Evolutionary conservation across 2,888 invertebrate species (phyloP).

Genomic region (Noctuana brunneofusca): DNA sequence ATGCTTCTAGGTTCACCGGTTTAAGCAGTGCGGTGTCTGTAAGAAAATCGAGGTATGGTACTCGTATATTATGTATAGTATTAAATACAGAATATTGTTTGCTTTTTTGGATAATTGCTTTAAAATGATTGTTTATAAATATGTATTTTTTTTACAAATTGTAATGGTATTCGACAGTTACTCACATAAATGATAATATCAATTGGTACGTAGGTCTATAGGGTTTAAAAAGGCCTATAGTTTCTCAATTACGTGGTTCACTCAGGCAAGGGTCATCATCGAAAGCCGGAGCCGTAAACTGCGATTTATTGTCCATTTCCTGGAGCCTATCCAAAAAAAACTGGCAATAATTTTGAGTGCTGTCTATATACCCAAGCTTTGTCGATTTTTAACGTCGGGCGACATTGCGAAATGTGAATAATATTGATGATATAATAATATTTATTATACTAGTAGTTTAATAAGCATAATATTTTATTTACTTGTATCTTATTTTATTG

Average conservation of each 20-base stretch:
- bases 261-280: conserved; percentile 18
- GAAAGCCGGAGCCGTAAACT: conserved; percentile 26
- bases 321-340: conserved; percentile 28
- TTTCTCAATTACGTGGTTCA: conserved; percentile 18
- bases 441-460: too few relatives aligned
- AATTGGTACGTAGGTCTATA: too few relatives aligned
- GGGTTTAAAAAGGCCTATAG: not conserved
- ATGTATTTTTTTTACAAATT: too few relatives aligned
- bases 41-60: too few relatives aligned
- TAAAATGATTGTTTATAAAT: too few relatives aligned
- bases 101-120: too few relatives aligned
- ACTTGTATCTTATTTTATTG: too few relatives aligned
- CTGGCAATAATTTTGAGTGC: conserved; percentile 17
- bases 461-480: too few relatives aligned
- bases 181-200: not conserved
- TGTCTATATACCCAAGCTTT: conserved; percentile 5
- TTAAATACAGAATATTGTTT: too few relatives aligned
- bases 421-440: not conserved
- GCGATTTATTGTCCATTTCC: conserved; percentile 26
- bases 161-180: not conserved
- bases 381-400: not conserved
- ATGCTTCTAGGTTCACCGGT: too few relatives aligned
- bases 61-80: too few relatives aligned
- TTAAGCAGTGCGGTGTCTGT: too few relatives aligned
- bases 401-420: not conserved